Conservation (phyloP, 2,113 vertebrate species). For the Talpa occidentalis region DNA sequence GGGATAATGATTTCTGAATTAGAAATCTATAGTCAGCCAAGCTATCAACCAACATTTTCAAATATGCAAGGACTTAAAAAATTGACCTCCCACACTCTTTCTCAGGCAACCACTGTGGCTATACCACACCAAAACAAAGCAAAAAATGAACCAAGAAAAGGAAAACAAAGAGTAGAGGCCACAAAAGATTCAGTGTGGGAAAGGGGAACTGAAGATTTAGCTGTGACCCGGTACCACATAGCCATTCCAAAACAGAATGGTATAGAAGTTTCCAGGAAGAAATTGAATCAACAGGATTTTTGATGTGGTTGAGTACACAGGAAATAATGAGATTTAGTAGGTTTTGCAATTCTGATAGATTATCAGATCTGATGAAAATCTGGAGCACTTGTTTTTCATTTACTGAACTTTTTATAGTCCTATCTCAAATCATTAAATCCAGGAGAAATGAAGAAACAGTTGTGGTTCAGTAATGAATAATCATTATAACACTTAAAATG, state of each 20-base stretch:
- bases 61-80: constrained; percentile 14
- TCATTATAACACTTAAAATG: background rate
- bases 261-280: background rate
- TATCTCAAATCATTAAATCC: background rate
- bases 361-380: background rate
- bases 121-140: background rate
- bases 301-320: background rate
- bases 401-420: constrained; percentile 3
- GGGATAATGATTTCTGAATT: constrained; percentile 26
- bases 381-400: constrained; percentile 3
- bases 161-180: background rate
- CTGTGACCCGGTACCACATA: too few species aligned
- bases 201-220: background rate
- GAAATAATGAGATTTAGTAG: background rate
- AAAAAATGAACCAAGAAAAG: constrained; percentile 33
- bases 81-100: background rate
- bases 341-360: background rate
- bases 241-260: background rate
- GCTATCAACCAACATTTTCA: constrained; percentile 40
- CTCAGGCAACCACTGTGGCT: background rate
- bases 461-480: background rate
- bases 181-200: background rate
- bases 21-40: background rate
- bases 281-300: background rate
- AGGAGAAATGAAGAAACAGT: background rate